These are phyloP conservation scores for Rhinoderma darwinii DNA, from an alignment of 2,113 vertebrate species.

Conservation along the genomic window DNA sequence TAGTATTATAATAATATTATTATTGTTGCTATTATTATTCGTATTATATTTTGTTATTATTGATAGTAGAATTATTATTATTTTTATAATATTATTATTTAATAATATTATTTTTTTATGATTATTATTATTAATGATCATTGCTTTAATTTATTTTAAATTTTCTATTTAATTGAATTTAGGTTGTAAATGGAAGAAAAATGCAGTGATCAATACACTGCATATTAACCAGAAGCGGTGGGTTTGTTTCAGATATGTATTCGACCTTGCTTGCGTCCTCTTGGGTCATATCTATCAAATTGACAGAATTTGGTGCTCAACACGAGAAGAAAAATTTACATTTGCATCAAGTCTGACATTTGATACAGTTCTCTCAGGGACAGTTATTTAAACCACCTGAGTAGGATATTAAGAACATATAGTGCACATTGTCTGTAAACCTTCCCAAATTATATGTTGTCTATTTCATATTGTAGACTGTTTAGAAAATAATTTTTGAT, in stretches of 20 bases:
- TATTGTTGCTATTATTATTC: too few species aligned
- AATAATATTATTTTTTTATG: not conserved
- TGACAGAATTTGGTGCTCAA: slow-evolving; percentile 48
- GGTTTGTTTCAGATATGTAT: slow-evolving; percentile 26
- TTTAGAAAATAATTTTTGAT: too few species aligned
- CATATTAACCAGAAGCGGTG: not conserved
- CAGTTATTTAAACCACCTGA: slow-evolving; percentile 48
- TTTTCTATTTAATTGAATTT: not conserved
- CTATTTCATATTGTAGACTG: not conserved
- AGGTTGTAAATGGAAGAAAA: not conserved
- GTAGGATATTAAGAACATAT: slow-evolving; percentile 1
- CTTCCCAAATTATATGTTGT: not conserved
- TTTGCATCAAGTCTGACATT: slow-evolving; percentile 53
- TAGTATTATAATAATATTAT: too few species aligned
- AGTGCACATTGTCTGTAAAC: not conserved
- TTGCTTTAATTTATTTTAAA: not conserved
- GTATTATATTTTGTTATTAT: too few species aligned
- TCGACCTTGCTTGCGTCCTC: slow-evolving; percentile 45
- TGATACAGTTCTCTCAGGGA: slow-evolving; percentile 30
- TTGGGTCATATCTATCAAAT: slow-evolving; percentile 54
- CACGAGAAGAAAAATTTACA: slow-evolving; percentile 52
- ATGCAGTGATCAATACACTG: slow-evolving; percentile 26
- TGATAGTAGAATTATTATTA: not conserved
- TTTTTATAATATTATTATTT: not conserved
- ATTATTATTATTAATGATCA: not conserved